phyloP scores from a whole-genome alignment of 2,797 vertebrate species.

The Karalla daura region DNA sequence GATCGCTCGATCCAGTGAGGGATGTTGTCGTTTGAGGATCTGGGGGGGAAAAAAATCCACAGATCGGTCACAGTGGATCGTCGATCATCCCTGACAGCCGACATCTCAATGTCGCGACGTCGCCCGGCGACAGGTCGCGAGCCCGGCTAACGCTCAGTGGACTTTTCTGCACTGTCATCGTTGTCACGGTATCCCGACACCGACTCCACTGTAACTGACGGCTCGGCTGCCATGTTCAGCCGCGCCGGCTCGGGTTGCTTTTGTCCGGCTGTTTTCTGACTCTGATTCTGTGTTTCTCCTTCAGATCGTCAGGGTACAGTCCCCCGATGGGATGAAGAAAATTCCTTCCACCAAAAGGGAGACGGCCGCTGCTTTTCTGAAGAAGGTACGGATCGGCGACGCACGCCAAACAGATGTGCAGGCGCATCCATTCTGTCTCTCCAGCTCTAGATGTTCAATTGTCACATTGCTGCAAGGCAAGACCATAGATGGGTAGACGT shows the following conservation, averaged over 20 bases:
- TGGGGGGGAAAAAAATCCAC: too few relatives aligned
- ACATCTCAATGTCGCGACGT: background rate
- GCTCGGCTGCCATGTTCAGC: too few relatives aligned
- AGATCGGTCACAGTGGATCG: too few relatives aligned
- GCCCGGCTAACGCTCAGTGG: background rate
- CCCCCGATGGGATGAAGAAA: constrained; percentile 95
- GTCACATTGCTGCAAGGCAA: too few relatives aligned
- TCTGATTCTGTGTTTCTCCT: background rate
- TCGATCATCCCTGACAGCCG: too few relatives aligned
- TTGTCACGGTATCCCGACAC: constrained; percentile 43
- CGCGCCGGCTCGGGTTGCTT: too few relatives aligned
- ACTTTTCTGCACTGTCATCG: constrained; percentile 73
- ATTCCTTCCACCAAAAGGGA: constrained; percentile 93
- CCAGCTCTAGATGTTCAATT: too few relatives aligned
- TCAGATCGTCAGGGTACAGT: constrained; percentile 95
- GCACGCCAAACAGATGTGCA: too few relatives aligned
- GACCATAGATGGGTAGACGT: too few relatives aligned
- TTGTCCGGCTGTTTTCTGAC: background rate
- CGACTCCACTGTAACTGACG: constrained; percentile 29
- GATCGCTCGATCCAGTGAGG: background rate
- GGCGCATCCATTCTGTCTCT: too few relatives aligned
- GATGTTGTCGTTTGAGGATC: too few relatives aligned
- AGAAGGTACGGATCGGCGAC: constrained; percentile 95
- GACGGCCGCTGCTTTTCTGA: constrained; percentile 91
- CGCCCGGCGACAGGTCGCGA: rapidly evolving